Percentiles rank a stretch among this genome's conserved stretches.
Conservation (phyloP, 2,797 vertebrate genomes). For the Thaleichthys pacificus region DNA sequence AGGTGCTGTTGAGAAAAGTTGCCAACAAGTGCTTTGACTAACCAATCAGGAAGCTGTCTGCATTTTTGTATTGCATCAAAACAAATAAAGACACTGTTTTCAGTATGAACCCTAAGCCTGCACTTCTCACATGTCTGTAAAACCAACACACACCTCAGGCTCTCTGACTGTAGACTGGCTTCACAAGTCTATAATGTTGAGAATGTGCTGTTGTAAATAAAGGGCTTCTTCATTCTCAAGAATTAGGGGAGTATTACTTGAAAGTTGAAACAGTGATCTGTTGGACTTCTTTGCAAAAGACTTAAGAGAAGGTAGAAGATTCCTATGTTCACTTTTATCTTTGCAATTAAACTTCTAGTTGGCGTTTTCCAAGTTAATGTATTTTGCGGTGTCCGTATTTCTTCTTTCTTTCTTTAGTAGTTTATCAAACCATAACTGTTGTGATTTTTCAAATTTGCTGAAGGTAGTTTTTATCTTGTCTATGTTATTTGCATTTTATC, state of each 20-base stretch:
- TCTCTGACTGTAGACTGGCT: background rate
- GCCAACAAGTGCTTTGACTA: constrained; percentile 58
- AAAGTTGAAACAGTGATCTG: background rate
- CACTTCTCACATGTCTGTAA: constrained; percentile 48
- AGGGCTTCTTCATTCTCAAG: background rate
- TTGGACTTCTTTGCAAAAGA: background rate
- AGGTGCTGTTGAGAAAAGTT: constrained; percentile 43
- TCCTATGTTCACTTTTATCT: constrained; percentile 29
- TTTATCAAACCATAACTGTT: constrained; percentile 2
- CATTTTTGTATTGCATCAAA: constrained; percentile 65
- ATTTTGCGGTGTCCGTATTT: background rate
- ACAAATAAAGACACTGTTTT: constrained; percentile 67
- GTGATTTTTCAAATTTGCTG: constrained; percentile 15
- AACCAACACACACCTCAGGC: constrained; percentile 22
- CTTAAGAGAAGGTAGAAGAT: background rate
- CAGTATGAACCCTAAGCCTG: constrained; percentile 55
- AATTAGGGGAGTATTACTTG: background rate
- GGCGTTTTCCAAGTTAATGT: constrained; percentile 20
- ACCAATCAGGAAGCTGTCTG: constrained; percentile 48
- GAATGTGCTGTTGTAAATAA: background rate
- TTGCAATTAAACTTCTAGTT: constrained; percentile 23
- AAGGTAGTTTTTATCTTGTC: constrained; percentile 19
- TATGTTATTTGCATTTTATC: constrained; percentile 19
- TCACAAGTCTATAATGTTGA: constrained; percentile 2
- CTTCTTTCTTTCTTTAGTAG: background rate